Evolutionary conservation across 2,888 invertebrate species (phyloP), one percentile per base, ranked within the genome.

Genomic region (Therioaphis trifolii): DNA sequence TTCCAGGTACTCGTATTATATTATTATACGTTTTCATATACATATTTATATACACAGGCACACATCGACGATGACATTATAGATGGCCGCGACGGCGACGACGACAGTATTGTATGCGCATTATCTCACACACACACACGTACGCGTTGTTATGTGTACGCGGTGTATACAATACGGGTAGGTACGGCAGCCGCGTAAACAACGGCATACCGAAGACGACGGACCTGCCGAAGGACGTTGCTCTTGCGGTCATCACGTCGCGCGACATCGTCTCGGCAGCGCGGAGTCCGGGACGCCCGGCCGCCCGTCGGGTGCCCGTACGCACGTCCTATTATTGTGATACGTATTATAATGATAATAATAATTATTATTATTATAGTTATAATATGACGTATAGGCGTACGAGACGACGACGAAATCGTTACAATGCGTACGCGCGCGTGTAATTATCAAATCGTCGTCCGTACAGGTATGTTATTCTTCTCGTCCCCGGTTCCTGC

Each of bases 181-280:
- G n/a, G n/a, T n/a, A n/a, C n/a, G n/a, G n/a, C n/a, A n/a, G n/a
- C n/a, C n/a, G n/a, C n/a, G 29, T 72, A 77, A 68, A 52, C 66
- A 68, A 78, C 77, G 21, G 68, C 68, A 78, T 78, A 78, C 78
- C 78, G 27, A 49, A 77, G 24, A 52, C 66, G 11, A 14, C 12
- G 5, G 29, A 29, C 27, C 12, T 27, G 78, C 18, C 24, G 78
- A 68, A 78, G 78, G 78, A 68, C 78, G 68, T 78, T 78, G 78
- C 78, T 78, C 78, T 24, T 78, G 63, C 61, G 40, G 52, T 52
- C 78, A 66, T 77, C 77, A 29, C 66, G 18, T 61, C 24, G 21
- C 58, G 55, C n/a, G 29, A 21, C 55, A 18, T n/a, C n/a, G 2
- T 18, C 49, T 46, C 14, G 15, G n/a, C n/a, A n/a, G n/a, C n/a